A percentile compares a stretch with the other conserved stretches of the same genome.
These are phyloP conservation scores for Equus quagga DNA, from an alignment of 2,113 vertebrate genomes.

Conservation along the genomic window DNA sequence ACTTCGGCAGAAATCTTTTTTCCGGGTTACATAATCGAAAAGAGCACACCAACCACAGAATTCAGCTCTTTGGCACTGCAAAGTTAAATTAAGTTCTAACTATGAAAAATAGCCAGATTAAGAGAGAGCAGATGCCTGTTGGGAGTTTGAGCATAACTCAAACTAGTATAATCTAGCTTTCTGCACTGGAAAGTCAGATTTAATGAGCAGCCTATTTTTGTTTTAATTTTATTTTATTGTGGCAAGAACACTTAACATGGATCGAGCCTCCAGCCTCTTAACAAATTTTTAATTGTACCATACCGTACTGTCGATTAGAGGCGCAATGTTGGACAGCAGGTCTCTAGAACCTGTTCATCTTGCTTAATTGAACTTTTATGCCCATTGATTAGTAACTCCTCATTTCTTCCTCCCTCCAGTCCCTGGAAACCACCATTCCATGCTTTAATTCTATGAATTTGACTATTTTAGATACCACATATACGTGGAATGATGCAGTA, in stretches of 20 bases:
- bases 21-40: background rate
- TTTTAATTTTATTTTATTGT: background rate
- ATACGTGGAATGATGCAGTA: background rate
- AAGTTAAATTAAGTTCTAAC: background rate
- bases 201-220: background rate
- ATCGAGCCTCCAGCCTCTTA: background rate
- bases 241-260: background rate
- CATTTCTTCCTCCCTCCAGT: background rate
- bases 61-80: background rate
- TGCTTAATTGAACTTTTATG: background rate
- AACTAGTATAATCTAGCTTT: background rate
- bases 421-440: background rate
- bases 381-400: background rate
- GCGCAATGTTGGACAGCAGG: background rate
- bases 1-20: conserved; percentile 26
- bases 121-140: background rate
- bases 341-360: background rate
- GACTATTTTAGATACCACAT: background rate
- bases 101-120: background rate
- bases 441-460: background rate
- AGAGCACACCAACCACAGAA: background rate
- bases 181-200: background rate
- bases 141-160: background rate
- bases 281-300: background rate
- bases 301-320: background rate